These are phyloP conservation scores for Threskiornis aethiopicus DNA, from an alignment of 2,797 vertebrate genomes.

Conservation along the genomic window DNA sequence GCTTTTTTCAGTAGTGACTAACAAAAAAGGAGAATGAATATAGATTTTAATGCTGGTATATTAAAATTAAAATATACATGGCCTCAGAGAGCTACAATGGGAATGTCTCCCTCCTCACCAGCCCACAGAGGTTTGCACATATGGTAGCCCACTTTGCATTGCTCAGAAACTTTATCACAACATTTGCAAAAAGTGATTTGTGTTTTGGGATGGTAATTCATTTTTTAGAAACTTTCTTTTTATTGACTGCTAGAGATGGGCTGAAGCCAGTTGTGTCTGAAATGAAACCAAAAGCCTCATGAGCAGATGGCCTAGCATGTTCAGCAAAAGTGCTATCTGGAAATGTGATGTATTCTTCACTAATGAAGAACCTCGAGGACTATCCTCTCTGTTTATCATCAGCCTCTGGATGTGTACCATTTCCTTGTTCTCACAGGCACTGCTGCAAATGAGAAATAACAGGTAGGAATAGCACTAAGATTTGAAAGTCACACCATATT, in stretches of 20 bases:
- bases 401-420: neutral
- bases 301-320: slow-evolving; percentile 65
- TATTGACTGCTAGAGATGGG: slow-evolving; percentile 54
- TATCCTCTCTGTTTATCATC: slow-evolving; percentile 8
- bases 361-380: slow-evolving; percentile 68
- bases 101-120: neutral
- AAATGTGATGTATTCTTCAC: slow-evolving; percentile 49
- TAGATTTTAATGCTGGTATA: neutral
- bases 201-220: slow-evolving; percentile 60
- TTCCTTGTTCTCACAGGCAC: slow-evolving; percentile 31
- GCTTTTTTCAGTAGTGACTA: neutral
- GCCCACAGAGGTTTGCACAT: slow-evolving; percentile 13
- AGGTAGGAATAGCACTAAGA: neutral
- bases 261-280: slow-evolving; percentile 63
- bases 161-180: slow-evolving; percentile 50
- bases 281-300: slow-evolving; percentile 62
- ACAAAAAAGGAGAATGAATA: neutral
- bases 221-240: slow-evolving; percentile 59
- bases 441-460: neutral
- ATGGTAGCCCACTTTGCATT: neutral
- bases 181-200: slow-evolving; percentile 58
- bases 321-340: slow-evolving; percentile 43
- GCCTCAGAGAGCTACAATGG: neutral
- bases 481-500: neutral
- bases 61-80: neutral